phyloP scores from a whole-genome alignment of 2,113 vertebrate genomes.

The Sigmodon hispidus region DNA sequence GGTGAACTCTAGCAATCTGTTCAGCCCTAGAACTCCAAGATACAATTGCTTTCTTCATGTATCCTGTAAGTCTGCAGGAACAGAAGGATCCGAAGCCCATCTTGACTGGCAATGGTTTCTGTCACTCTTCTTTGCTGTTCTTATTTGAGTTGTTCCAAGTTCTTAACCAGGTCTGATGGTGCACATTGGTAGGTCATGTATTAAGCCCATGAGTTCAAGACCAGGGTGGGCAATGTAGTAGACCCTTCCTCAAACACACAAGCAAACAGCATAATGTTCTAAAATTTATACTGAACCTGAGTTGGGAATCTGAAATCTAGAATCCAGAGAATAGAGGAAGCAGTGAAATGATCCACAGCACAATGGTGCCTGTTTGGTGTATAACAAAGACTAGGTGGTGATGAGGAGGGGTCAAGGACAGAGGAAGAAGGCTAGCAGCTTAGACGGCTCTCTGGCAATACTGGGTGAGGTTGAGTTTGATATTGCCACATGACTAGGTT shows the following conservation, averaged over 20 bases:
- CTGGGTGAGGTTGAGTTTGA: background rate
- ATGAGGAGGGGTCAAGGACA: background rate
- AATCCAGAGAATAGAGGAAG: background rate
- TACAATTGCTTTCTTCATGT: background rate
- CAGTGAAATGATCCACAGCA: background rate
- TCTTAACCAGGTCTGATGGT: background rate
- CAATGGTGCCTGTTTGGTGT: rapidly evolving
- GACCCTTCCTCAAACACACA: background rate
- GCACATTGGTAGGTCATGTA: too few relatives aligned
- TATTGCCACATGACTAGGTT: background rate
- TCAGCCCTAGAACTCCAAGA: background rate
- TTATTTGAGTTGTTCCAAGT: background rate
- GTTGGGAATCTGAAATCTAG: background rate
- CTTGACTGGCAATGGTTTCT: background rate
- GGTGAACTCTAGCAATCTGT: background rate
- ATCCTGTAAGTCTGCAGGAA: background rate
- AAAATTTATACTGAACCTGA: background rate
- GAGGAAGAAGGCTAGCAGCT: background rate
- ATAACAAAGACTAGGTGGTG: background rate
- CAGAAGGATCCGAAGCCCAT: background rate
- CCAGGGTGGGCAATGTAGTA: background rate
- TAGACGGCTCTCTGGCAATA: background rate
- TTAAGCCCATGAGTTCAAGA: background rate
- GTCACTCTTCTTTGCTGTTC: background rate
- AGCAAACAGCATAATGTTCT: background rate